Conservation (phyloP, 2,113 vertebrate genomes). For the Larimichthys polyactis region DNA sequence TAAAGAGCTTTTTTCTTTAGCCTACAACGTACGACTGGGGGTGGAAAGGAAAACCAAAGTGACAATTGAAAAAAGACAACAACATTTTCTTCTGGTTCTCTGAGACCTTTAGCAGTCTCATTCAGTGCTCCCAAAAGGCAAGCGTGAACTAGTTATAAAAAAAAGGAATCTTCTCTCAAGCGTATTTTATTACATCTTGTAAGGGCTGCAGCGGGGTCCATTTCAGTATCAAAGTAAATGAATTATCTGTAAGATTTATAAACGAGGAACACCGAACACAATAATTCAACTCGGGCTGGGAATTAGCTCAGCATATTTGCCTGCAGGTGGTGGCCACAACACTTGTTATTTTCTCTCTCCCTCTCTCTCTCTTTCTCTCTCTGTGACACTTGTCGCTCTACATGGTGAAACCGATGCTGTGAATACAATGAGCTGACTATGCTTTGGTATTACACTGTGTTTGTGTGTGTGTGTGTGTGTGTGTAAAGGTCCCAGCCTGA, state of each 20-base stretch:
- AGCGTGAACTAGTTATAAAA: constrained; percentile 32
- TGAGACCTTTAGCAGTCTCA: constrained; percentile 41
- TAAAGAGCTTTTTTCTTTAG: background rate
- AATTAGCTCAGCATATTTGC: constrained; percentile 54
- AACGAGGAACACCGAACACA: constrained; percentile 39
- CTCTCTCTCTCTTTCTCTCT: background rate
- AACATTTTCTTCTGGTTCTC: constrained; percentile 6
- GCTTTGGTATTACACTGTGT: constrained; percentile 49
- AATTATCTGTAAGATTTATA: constrained; percentile 56
- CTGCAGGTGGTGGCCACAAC: constrained; percentile 55
- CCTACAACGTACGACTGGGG: background rate
- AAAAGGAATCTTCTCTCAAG: constrained; percentile 28
- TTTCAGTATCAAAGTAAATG: constrained; percentile 45
- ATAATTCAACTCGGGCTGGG: constrained; percentile 44
- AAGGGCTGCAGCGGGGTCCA: constrained; percentile 28
- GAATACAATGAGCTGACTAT: constrained; percentile 61
- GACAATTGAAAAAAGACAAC: constrained; percentile 2
- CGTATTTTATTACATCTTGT: constrained; percentile 48
- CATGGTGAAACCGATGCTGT: constrained; percentile 19
- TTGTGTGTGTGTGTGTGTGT: constrained; percentile 31
- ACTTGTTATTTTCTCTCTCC: background rate
- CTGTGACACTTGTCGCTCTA: constrained; percentile 64
- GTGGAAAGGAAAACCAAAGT: constrained; percentile 20
- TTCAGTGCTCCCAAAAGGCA: constrained; percentile 32
- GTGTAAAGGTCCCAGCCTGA: constrained; percentile 74